These are phyloP conservation scores for Otis tarda DNA, from an alignment of 2,113 vertebrate genomes.

Conservation along the genomic window DNA sequence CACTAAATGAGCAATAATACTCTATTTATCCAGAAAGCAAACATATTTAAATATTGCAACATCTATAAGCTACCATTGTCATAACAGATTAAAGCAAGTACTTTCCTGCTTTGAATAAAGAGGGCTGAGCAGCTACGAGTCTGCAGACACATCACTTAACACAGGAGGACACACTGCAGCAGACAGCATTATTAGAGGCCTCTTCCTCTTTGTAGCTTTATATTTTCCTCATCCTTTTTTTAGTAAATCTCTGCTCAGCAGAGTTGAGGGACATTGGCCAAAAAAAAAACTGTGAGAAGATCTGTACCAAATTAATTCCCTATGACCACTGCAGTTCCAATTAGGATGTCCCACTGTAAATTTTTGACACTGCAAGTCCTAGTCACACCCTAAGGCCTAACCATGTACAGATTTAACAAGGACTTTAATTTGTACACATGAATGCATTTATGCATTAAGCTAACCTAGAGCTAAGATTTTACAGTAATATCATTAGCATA, in stretches of 20 bases:
- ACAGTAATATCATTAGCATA: constrained; percentile 33
- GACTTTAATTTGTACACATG: constrained; percentile 48
- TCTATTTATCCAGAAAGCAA: background rate
- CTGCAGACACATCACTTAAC: background rate
- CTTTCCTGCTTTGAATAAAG: background rate
- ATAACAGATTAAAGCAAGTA: background rate
- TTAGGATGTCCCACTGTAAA: background rate
- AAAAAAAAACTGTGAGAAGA: background rate
- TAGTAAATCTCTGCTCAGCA: background rate
- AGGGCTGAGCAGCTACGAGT: background rate
- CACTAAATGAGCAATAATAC: background rate
- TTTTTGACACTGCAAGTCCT: constrained; percentile 24
- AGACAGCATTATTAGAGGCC: background rate
- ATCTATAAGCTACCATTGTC: background rate
- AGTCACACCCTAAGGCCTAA: constrained; percentile 26
- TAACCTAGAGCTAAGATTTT: constrained; percentile 47
- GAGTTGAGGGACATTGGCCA: background rate
- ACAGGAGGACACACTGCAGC: background rate
- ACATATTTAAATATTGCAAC: background rate
- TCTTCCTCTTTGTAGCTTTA: background rate
- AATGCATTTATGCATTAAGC: constrained; percentile 30
- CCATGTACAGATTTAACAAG: constrained; percentile 32
- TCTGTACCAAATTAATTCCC: background rate
- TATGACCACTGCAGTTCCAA: background rate
- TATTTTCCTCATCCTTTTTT: background rate